These are phyloP conservation scores for Tursiops truncatus DNA, from an alignment of 2,113 vertebrate genomes.

Conservation along the genomic window DNA sequence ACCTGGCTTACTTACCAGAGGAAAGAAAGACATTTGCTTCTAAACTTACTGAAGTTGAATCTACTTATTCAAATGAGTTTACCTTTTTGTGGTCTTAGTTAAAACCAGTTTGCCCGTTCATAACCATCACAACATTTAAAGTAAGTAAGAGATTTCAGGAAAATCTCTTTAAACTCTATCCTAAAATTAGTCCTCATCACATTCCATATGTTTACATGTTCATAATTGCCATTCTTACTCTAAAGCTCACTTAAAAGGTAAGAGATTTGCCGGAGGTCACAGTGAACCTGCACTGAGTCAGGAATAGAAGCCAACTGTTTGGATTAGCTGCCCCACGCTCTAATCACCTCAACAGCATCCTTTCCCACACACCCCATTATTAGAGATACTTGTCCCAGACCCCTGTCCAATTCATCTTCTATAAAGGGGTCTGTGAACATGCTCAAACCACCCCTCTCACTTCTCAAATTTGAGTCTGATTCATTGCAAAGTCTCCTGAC, in stretches of 20 bases:
- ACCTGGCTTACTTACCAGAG: conserved; percentile 32
- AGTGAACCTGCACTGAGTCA: neutral
- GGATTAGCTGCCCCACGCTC: neutral
- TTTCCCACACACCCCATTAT: conserved; percentile 41
- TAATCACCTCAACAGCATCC: neutral
- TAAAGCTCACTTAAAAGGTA: conserved; percentile 35
- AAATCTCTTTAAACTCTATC: conserved; percentile 45
- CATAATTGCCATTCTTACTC: neutral
- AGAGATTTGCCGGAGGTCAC: conserved; percentile 6
- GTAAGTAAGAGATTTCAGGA: conserved; percentile 31
- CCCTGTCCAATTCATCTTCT: neutral
- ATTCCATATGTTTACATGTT: conserved; percentile 23
- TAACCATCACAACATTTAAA: neutral
- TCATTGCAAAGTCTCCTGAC: neutral
- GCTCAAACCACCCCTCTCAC: neutral
- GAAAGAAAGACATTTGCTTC: neutral
- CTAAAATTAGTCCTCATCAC: conserved; percentile 28
- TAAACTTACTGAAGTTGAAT: conserved; percentile 3
- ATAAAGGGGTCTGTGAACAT: neutral
- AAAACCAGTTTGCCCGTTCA: neutral
- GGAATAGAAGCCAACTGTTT: conserved; percentile 52
- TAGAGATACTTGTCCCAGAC: conserved; percentile 11
- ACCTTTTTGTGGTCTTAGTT: conserved; percentile 11
- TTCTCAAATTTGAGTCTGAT: conserved; percentile 8
- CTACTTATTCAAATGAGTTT: neutral